phyloP scores from a whole-genome alignment of 1,140 invertebrate species.

The Drosophila tristis region DNA sequence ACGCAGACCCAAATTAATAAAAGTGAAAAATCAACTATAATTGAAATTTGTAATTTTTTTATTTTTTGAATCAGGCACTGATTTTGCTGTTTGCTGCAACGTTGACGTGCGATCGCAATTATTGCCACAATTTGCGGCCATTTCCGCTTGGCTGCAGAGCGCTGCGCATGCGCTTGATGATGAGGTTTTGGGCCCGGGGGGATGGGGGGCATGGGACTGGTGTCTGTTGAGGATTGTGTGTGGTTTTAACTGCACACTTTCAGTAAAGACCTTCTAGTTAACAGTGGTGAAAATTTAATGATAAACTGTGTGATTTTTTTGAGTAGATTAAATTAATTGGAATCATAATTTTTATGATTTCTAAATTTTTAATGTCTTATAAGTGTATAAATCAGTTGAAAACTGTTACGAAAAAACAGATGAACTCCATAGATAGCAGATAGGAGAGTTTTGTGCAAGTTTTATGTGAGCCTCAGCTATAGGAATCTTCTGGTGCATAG shows the following conservation, averaged over 20 bases:
- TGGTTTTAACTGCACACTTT: constrained; percentile 5
- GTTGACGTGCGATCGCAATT: constrained; percentile 50
- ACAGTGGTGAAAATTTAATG: constrained; percentile 13
- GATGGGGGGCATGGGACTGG: background rate
- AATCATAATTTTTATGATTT: background rate
- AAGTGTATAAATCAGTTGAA: background rate
- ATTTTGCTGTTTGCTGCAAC: constrained; percentile 19
- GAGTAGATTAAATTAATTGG: constrained; percentile 5
- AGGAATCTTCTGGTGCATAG: too few relatives aligned
- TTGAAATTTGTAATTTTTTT: constrained; percentile 42
- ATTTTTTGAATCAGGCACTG: constrained; percentile 11
- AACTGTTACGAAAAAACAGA: background rate
- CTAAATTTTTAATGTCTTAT: background rate
- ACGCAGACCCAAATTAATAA: constrained; percentile 43
- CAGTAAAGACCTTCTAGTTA: constrained; percentile 35
- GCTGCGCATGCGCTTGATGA: constrained; percentile 17
- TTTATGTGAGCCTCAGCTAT: too few relatives aligned
- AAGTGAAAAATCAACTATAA: constrained; percentile 46
- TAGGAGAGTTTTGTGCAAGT: too few relatives aligned
- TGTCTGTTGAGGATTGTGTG: background rate
- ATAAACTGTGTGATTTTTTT: constrained; percentile 3
- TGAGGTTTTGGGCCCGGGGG: background rate
- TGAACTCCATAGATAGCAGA: too few relatives aligned
- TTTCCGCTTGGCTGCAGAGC: constrained; percentile 60
- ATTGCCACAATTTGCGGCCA: constrained; percentile 70